Conservation (phyloP, 2,113 vertebrate genomes). For the Emydura subglobosa region DNA sequence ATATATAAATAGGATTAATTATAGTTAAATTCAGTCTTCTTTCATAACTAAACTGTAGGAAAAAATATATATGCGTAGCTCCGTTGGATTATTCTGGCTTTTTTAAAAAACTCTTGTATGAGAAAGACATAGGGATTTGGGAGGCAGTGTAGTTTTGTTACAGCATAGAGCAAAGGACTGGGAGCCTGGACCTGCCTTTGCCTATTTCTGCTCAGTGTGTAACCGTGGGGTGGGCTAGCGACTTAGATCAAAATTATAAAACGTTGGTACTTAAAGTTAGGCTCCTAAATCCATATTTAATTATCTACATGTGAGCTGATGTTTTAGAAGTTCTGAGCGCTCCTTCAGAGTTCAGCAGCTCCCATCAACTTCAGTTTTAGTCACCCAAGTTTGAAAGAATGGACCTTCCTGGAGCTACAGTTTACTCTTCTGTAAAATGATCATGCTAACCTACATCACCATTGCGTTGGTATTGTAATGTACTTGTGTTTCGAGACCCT, state of each 20-base stretch:
- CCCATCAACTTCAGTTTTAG: not conserved
- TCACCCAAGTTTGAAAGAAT: not conserved
- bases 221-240: rapidly evolving
- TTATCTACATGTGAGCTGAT: not conserved
- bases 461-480: not conserved
- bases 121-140: not conserved
- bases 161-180: not conserved
- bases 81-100: not conserved
- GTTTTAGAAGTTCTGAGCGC: not conserved
- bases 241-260: not conserved
- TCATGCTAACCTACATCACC: not conserved
- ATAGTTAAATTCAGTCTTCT: not conserved
- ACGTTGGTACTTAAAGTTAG: not conserved
- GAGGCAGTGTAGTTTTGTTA: not conserved
- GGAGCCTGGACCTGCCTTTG: not conserved
- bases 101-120: not conserved
- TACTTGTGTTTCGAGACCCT: not conserved
- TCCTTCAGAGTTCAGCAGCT: not conserved
- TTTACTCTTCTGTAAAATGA: not conserved
- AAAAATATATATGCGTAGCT: not conserved
- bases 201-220: not conserved
- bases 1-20: not conserved
- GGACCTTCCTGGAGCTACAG: not conserved
- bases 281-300: not conserved
- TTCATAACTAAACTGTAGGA: not conserved